Percentiles rank a stretch among this genome's conserved stretches.
phyloP scores from a whole-genome alignment of 2,797 vertebrate genomes.

The Pseudochaenichthys georgianus region DNA sequence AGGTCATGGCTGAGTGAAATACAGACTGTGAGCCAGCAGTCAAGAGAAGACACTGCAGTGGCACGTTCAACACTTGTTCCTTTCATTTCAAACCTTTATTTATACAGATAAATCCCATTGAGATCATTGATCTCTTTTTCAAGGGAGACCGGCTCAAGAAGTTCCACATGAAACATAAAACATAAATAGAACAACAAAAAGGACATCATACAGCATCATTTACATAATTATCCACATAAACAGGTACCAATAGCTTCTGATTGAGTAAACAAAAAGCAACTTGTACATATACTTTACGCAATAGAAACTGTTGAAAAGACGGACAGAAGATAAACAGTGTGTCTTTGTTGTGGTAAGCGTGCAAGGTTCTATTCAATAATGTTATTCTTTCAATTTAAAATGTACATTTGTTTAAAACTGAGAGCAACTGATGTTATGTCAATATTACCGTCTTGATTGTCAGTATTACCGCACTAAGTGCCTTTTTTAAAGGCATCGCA shows the following conservation, averaged over 20 bases:
- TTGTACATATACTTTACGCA: slow-evolving; percentile 1
- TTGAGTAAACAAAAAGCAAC: background rate
- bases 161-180: no score
- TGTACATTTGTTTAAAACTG: background rate
- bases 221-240: no score
- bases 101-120: no score
- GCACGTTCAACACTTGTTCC: background rate
- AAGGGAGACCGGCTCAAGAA: no score
- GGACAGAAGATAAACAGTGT: slow-evolving; percentile 4
- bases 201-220: no score
- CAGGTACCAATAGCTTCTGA: no score
- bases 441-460: background rate
- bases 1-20: slow-evolving; percentile 58
- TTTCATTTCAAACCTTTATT: no score
- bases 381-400: slow-evolving; percentile 2
- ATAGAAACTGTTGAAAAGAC: background rate
- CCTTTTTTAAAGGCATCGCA: background rate
- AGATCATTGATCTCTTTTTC: no score
- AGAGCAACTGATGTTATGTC: background rate
- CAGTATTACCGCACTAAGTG: background rate
- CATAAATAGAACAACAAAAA: no score
- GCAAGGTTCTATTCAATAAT: slow-evolving; percentile 1
- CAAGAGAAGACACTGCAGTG: slow-evolving; percentile 27
- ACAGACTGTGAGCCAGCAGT: slow-evolving; percentile 41
- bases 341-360: background rate